A percentile compares a stretch with the other conserved stretches of the same genome.
These are phyloP conservation scores for Labeo catla DNA, from an alignment of 2,113 vertebrate species.

Conservation along the genomic window DNA sequence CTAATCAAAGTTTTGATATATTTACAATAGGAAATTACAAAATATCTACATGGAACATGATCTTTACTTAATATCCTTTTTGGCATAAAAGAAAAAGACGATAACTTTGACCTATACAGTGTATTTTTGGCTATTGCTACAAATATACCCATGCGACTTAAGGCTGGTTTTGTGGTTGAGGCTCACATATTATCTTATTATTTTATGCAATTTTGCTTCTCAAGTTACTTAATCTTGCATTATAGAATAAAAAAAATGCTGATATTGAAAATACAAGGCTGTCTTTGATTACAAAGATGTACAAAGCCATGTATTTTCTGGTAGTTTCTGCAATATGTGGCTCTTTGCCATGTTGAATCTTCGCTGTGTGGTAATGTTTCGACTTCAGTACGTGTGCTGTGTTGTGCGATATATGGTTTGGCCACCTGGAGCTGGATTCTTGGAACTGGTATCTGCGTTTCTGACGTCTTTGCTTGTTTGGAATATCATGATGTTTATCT, in stretches of 20 bases:
- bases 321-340: neutral
- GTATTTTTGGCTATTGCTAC: too few relatives aligned
- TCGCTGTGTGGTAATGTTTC: neutral
- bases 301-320: neutral
- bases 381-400: neutral
- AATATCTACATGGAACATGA: too few relatives aligned
- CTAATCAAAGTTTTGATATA: too few relatives aligned
- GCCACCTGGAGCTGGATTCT: constrained; percentile 32
- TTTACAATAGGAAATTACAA: too few relatives aligned
- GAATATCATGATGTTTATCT: constrained; percentile 38
- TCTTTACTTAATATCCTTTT: too few relatives aligned
- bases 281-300: neutral
- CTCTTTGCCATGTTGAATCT: neutral
- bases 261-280: neutral
- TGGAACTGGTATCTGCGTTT: constrained; percentile 28
- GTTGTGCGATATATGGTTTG: neutral
- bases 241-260: neutral
- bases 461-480: constrained; percentile 36
- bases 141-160: too few relatives aligned
- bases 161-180: too few relatives aligned
- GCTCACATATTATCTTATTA: too few relatives aligned
- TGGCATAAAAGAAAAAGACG: too few relatives aligned
- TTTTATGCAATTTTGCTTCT: too few relatives aligned
- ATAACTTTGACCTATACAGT: too few relatives aligned
- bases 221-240: neutral